Evolutionary conservation across 2,797 vertebrate species (phyloP).

Genomic region (Sitta carolinensis): DNA sequence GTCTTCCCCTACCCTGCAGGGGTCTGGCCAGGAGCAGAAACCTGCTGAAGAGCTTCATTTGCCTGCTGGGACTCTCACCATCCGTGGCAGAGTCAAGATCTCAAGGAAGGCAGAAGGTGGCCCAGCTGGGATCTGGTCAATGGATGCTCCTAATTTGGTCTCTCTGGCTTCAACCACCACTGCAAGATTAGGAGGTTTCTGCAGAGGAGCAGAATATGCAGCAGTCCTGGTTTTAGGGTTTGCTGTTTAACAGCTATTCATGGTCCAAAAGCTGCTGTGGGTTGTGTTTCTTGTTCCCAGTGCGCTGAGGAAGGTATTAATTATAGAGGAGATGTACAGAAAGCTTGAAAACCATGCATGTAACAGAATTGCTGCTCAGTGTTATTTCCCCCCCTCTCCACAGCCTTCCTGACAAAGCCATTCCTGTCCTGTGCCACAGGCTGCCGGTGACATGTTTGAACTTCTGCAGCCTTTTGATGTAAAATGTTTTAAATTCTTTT

Average conservation of each 20-base stretch:
- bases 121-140: not conserved
- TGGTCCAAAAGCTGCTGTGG: not conserved
- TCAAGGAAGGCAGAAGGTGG: not conserved
- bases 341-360: not conserved
- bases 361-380: not conserved
- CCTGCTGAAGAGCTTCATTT: not conserved
- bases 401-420: not conserved
- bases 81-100: not conserved
- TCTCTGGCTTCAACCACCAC: not conserved
- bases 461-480: slow-evolving; percentile 49
- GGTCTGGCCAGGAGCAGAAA: not conserved
- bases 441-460: slow-evolving; percentile 36
- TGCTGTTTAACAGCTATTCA: not conserved
- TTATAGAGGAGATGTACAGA: not conserved
- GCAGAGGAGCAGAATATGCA: not conserved
- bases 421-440: not conserved
- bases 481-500: slow-evolving; percentile 63
- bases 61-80: not conserved
- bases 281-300: not conserved
- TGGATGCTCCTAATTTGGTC: not conserved
- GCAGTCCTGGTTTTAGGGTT: not conserved
- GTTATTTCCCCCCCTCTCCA: not conserved
- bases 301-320: not conserved
- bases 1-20: not conserved
- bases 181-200: not conserved